A percentile compares a stretch with the other conserved stretches of the same genome.
These are phyloP conservation scores for Sciurus carolinensis DNA, from an alignment of 2,797 vertebrate species.

Conservation along the genomic window DNA sequence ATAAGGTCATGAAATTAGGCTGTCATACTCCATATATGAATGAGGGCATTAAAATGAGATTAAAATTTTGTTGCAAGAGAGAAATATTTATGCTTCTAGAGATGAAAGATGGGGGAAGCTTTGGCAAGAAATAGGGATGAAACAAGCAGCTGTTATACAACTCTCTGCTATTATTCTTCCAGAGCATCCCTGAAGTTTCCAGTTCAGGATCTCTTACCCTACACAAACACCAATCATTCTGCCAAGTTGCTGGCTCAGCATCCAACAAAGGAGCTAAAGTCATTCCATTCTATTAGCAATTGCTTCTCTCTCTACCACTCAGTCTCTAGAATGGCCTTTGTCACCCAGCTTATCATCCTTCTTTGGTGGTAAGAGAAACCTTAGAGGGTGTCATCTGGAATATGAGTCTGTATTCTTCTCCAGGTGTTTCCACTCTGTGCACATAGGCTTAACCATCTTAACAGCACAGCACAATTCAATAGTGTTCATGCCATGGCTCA, in stretches of 20 bases:
- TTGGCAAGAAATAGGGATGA: conserved; percentile 51
- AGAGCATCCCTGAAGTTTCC: conserved; percentile 50
- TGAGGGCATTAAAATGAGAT: conserved; percentile 69
- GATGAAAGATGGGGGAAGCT: conserved; percentile 57
- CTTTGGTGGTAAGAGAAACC: neutral
- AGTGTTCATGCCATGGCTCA: neutral
- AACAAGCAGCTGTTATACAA: conserved; percentile 47
- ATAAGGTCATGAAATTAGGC: conserved; percentile 31
- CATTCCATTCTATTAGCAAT: neutral
- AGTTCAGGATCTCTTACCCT: neutral
- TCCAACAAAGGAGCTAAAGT: neutral
- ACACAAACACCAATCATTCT: neutral
- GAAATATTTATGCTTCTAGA: conserved; percentile 48
- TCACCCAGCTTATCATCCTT: neutral
- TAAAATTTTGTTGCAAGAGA: conserved; percentile 52
- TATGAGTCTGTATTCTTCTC: neutral
- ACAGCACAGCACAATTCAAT: neutral
- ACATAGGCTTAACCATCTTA: neutral
- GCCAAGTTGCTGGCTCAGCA: conserved; percentile 34
- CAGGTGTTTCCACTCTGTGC: neutral
- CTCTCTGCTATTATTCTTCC: conserved; percentile 49
- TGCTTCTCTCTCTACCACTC: neutral
- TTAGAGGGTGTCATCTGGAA: neutral
- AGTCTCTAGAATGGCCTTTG: neutral
- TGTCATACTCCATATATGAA: conserved; percentile 48